Base-by-base conservation (phyloP, 2,888 invertebrate species). In the Epinotia nisella region DNA sequence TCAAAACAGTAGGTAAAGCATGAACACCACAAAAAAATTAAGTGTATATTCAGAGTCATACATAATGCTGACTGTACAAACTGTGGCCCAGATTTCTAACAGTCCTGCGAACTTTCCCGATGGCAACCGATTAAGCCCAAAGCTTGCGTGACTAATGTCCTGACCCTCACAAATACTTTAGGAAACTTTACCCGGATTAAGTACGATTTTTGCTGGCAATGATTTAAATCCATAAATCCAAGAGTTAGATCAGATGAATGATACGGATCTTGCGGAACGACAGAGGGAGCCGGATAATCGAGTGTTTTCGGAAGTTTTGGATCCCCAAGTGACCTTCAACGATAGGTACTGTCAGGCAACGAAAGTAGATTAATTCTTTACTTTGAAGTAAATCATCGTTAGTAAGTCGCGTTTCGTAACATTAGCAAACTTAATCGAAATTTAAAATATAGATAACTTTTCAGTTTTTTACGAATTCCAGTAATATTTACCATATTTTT, bases 101-200 rank as follows among this genome's bases (percentile, higher is more conserved):
- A 67, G 67, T 55, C 29, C 29, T 58, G 65, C 62, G 61, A 68
- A 72, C 49, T 72, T 72, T 13, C 10, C 61, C 67, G 72, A 72
- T 35, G 61, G 55, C 9, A 9, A 56, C 67, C 67, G 72, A 72
- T 62, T 56, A 72, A 68, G 39, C 35, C 72, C 56, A 62, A 68
- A 72, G 56, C 35, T 21, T 55, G 55, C 67, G 66, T 68, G 72
- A 72, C 61, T 55, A 72, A 72, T 72, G 56, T 56, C 49, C 39
- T 35, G 49, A 17, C 56, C 71, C 67, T 72, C 67, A 72, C 67
- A 72, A 72, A 72, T 72, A 62, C 72, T 72, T 72, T 24, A 19
- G 51, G 66, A 55, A 72, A 72, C 67, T 72, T 68, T 49, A 29
- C 51, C 61, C 21, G 61, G 67, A 61, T 72, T 72, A 61, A 66